Evolutionary conservation across 2,888 invertebrate species (phyloP), one percentile per base, ranked within the genome.

Genomic region (Drosophila suboccidentalis): DNA sequence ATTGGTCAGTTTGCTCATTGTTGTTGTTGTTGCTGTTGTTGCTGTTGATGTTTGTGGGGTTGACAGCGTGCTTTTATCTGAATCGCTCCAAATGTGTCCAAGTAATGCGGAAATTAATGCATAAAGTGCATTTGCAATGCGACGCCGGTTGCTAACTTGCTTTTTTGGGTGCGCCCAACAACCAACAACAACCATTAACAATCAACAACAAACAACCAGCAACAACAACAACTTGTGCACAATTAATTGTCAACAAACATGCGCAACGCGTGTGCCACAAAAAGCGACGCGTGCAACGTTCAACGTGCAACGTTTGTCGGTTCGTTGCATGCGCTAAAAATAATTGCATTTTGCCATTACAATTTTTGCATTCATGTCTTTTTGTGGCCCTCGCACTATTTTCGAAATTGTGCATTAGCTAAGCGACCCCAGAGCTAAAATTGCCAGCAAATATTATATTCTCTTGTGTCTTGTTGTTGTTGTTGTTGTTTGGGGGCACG

Each of bases 161-260:
- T 22, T 74, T 64, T 64, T 70, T 67, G 72, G 82, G 71, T 63
- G 80, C 72, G 64, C 71, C 86, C 50, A 39, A 39, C 58, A 36
- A 62, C 38, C 15, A 22, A 34, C 41, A 55, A 36, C 53, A 49
- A 39, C 58, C 69, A 76, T 44, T 59, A 61, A 47, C 41, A 62
- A 51, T 57, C 65, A 58, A 19, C 59, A 26, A 19, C 63, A 43
- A 32, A n/a, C n/a, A n/a, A n/a, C n/a, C 63, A 55, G 22, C 49
- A 53, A 41, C 61, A 41, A 59, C 54, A 51, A 43, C 61, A 55
- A 41, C 51, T 63, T 53, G 50, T n/a, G n/a, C n/a, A n/a, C 80
- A 80, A 83, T 88, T 88, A 84, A 84, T 84, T 84, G 89, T 87
- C 89, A 87, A 87, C 84, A 78, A 84, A 80, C 87, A 87, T 87